These are phyloP conservation scores for Zaprionus vittiger DNA, from an alignment of 1,140 invertebrate species.

Conservation along the genomic window DNA sequence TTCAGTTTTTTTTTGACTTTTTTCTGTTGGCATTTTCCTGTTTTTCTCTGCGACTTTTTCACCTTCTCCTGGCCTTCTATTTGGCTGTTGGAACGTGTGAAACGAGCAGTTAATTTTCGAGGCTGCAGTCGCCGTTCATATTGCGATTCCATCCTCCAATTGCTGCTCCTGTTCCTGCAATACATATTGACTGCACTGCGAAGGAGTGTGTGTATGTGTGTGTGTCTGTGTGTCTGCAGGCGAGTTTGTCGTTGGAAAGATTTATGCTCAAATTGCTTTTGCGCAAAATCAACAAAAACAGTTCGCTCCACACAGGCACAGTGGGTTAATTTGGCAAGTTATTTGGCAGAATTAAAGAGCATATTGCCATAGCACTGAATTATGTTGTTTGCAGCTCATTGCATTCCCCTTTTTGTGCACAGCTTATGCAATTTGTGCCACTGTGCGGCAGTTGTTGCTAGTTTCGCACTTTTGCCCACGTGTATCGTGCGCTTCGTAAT, in stretches of 20 bases:
- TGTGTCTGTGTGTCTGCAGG: conserved; percentile 52
- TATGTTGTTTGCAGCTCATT: background rate
- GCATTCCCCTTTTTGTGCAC: background rate
- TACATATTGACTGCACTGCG: conserved; percentile 16
- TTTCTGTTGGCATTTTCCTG: conserved; percentile 13
- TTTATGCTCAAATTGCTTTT: conserved; percentile 80
- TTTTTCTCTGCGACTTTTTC: conserved; percentile 30
- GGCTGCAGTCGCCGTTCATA: conserved; percentile 49
- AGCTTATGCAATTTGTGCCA: conserved; percentile 15
- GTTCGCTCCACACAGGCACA: conserved; percentile 23
- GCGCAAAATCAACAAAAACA: conserved; percentile 77
- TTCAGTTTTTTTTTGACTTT: conserved; percentile 23
- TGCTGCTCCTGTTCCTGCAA: conserved; percentile 51
- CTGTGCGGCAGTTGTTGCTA: conserved; percentile 57
- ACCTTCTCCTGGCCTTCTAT: conserved; percentile 17
- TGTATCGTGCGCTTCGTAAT: conserved; percentile 66
- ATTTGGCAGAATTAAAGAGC: background rate
- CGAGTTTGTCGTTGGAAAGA: conserved; percentile 77
- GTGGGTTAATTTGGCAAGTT: conserved; percentile 24
- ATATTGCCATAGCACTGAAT: no score
- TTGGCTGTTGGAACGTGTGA: conserved; percentile 72
- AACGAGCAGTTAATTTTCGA: conserved; percentile 75
- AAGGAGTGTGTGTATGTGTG: conserved; percentile 9
- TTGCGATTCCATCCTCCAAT: conserved; percentile 40
- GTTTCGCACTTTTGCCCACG: conserved; percentile 53